phyloP scores from a whole-genome alignment of 2,888 invertebrate species.

The Troglohyphantes excavatus region DNA sequence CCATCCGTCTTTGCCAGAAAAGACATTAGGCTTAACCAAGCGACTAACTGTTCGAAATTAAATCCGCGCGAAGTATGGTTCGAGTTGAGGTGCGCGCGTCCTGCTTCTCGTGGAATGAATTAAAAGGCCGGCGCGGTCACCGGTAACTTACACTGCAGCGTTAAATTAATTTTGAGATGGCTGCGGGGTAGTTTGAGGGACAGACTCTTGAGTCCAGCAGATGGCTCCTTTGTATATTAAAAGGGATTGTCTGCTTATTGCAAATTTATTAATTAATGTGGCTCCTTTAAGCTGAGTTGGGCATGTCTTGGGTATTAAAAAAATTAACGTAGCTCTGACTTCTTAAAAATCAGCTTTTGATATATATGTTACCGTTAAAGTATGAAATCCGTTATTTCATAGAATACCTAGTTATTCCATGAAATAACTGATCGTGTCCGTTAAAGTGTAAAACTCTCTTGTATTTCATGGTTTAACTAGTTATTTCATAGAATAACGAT shows the following conservation, averaged over 20 bases:
- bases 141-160: not conserved
- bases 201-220: not conserved
- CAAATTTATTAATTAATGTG: not conserved
- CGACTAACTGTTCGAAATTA: constrained; percentile 66
- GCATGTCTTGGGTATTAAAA: too few species aligned
- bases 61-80: constrained; percentile 29
- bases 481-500: too few species aligned
- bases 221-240: not conserved
- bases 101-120: constrained; percentile 35
- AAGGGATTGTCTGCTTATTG: not conserved
- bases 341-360: too few species aligned
- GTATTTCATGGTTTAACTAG: constrained; percentile 69
- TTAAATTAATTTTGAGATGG: constrained; percentile 46
- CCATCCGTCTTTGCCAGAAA: constrained; percentile 34
- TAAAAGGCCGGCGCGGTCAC: constrained; percentile 41
- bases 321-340: too few species aligned
- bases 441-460: constrained; percentile 67
- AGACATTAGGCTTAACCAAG: constrained; percentile 66
- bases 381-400: constrained; percentile 70
- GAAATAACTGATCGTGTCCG: constrained; percentile 69
- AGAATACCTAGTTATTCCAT: constrained; percentile 71
- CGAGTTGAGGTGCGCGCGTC: constrained; percentile 25
- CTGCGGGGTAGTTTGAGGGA: not conserved
- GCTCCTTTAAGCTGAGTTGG: too few species aligned
- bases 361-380: constrained; percentile 62